Evolutionary conservation across 2,888 invertebrate genomes (phyloP).

Genomic region (Tuberolachnus salignus): DNA sequence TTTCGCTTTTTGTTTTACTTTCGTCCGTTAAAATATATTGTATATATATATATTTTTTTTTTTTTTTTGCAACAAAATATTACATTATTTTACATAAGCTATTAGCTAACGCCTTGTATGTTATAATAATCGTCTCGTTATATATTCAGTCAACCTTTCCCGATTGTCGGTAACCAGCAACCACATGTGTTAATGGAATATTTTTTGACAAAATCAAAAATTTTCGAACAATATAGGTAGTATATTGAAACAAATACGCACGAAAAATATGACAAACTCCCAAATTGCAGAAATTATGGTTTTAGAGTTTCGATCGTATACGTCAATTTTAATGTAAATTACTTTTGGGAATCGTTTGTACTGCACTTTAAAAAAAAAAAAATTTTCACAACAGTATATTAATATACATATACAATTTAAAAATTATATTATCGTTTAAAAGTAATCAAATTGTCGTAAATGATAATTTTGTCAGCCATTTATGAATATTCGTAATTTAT

Average conservation of each 20-base stretch:
- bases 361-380: no score
- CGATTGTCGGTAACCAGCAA: neutral
- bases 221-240: constrained; percentile 22
- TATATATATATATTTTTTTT: no score
- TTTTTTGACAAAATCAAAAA: constrained; percentile 34
- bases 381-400: neutral
- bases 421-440: neutral
- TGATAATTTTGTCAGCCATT: neutral
- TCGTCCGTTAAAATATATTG: neutral
- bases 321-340: constrained; percentile 34
- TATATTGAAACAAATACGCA: neutral
- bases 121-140: neutral
- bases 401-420: neutral
- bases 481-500: no score
- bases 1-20: no score
- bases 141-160: neutral
- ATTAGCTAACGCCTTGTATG: neutral
- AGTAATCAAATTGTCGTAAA: neutral
- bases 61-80: neutral
- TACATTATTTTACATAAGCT: neutral
- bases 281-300: neutral
- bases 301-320: no score
- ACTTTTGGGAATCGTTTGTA: constrained; percentile 15
- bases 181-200: constrained; percentile 1
- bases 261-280: neutral